Conservation (phyloP, 2,113 vertebrate species). For the Solea senegalensis region DNA sequence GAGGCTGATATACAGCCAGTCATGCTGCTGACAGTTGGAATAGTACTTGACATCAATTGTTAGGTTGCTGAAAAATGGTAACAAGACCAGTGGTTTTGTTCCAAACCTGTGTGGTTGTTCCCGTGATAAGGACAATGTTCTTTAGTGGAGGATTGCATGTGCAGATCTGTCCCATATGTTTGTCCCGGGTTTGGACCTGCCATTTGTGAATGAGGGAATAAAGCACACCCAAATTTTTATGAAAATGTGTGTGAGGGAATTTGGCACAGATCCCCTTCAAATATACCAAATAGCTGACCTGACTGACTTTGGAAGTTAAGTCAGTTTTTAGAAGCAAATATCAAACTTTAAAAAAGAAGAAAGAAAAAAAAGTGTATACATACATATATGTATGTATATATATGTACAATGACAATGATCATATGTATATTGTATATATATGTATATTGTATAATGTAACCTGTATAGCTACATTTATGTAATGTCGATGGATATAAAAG, state of each 20-base stretch:
- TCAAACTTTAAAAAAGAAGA: background rate
- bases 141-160: conserved; percentile 7
- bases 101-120: conserved; percentile 27
- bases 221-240: conserved; percentile 18
- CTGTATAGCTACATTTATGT: background rate
- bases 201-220: conserved; percentile 25
- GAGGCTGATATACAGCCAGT: conserved; percentile 60
- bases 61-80: conserved; percentile 46
- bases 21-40: conserved; percentile 62
- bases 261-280: conserved; percentile 17
- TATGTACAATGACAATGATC: too few species aligned
- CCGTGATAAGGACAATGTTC: conserved; percentile 33
- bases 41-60: conserved; percentile 59
- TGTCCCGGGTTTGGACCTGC: conserved; percentile 18
- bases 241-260: background rate
- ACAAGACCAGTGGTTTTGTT: conserved; percentile 25
- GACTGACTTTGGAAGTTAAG: conserved; percentile 1
- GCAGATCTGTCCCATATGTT: conserved; percentile 2
- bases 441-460: background rate
- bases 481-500: background rate
- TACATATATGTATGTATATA: background rate
- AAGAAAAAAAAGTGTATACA: too few species aligned
- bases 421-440: too few species aligned
- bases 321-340: background rate
- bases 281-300: conserved; percentile 1